phyloP scores from a whole-genome alignment of 2,113 vertebrate genomes.

The Gymnobelideus leadbeateri region DNA sequence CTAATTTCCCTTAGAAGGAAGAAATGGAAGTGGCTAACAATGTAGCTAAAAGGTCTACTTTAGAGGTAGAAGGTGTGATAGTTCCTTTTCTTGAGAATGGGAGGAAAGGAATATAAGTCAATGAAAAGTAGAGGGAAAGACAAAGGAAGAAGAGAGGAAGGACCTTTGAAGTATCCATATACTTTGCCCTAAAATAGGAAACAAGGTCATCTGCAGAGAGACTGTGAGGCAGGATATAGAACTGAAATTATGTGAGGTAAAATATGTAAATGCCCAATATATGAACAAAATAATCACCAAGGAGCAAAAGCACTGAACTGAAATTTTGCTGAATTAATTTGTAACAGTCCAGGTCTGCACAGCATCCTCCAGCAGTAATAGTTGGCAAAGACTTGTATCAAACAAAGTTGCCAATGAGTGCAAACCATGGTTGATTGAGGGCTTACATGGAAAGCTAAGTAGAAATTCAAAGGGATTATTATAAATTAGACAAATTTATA shows the following conservation, averaged over 20 bases:
- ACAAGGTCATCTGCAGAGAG: background rate
- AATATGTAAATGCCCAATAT: background rate
- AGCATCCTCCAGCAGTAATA: background rate
- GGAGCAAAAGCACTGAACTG: background rate
- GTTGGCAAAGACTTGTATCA: background rate
- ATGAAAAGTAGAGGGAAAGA: background rate
- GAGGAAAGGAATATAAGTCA: background rate
- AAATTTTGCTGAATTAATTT: background rate
- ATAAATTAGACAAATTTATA: background rate
- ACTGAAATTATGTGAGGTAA: background rate
- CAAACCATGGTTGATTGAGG: background rate
- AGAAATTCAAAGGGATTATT: conserved; percentile 1
- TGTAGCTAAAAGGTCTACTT: background rate
- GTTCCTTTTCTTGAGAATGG: background rate
- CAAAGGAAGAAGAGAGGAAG: background rate
- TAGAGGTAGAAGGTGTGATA: background rate
- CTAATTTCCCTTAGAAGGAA: background rate
- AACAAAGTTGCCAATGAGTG: background rate
- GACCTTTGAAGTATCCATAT: background rate
- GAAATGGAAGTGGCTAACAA: background rate
- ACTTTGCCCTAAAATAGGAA: background rate
- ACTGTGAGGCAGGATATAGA: background rate
- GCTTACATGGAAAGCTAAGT: background rate
- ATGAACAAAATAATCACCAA: background rate
- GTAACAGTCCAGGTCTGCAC: rapidly evolving